Evolutionary conservation across 2,113 vertebrate species (phyloP), one percentile per base, ranked within the genome.

Genomic region (Cottus gobio): DNA sequence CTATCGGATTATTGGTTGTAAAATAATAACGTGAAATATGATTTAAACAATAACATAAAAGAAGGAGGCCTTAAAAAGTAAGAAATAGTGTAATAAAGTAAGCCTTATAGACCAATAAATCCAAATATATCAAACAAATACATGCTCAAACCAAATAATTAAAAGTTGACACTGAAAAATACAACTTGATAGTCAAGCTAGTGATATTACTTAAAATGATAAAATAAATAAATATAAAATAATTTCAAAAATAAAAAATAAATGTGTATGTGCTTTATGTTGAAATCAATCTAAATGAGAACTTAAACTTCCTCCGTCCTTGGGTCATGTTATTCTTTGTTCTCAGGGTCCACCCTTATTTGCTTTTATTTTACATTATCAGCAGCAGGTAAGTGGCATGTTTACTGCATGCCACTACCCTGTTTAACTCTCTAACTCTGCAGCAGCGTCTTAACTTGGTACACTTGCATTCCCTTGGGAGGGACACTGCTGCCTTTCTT

Each of bases 271-370:
- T n/a, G n/a, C n/a, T n/a, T n/a, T n/a, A n/a, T n/a, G n/a, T n/a
- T n/a, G n/a, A 73, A 64, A 52, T 50, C 34, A 64, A 60, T 58
- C 26, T 0, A 26, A 37, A 34, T 39, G 2, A 66, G 16, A 52
- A 24, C 58, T 12, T 64, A 71, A 65, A 75, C 58, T 24, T 70
- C 22, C 46, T 70, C 36, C n/a, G 30, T 77, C 34, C 37, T 20
- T 10, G 6, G 26, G n/a, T 69, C n/a, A 22, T 57, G 13, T 80
- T 73, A 5, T 52, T 63, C 15, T 85, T 48, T 36, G 2, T 16
- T 70, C 9, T 72, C 34, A 31, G 48, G 83, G 67, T 77, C 61
- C 84, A 54, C 91, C 87, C 66, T 37, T 91, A 84, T 90, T 89
- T 90, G 79, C 77, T 39, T 37, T 83, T 1, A 66, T 42, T 3